Base-by-base conservation (phyloP, 2,888 invertebrate species). In the Heliconius hortense region DNA sequence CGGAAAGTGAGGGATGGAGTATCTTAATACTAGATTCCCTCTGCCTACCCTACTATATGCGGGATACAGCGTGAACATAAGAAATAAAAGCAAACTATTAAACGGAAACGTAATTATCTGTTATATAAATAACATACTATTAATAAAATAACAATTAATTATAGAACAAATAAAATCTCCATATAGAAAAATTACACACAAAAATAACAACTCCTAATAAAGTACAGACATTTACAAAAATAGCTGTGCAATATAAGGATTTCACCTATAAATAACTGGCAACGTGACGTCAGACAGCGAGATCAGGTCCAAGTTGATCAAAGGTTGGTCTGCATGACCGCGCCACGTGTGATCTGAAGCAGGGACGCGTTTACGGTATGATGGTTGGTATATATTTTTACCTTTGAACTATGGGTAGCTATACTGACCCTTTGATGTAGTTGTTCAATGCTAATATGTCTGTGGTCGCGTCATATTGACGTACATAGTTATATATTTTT, bases 301-400 rank as follows among this genome's bases (percentile, higher is more conserved):
- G 78, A 78, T 79, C 80, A 82, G 80, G 76, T 78, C 81, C 82
- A 82, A 79, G 77, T 75, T 82, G 80, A 80, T 82, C 82, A 84
- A 82, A 81, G 80, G 80, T 81, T 78, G 80, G 79, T 79, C 74
- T 78, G 80, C 81, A 35, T 81, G 81, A 82, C 79, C 74, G 78
- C 64, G 35, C 39, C 70, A 53, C 53, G 70, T 15, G 31, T 70
- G 71, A 71, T 60, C 39, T 39, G 59, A 56, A n/a, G 53, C 59
- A 71, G 70, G 70, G 70, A 39, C 70, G n/a, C 39, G 68, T 24
- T 10, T 18, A 68, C 70, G 70, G 24, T 71, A 35, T 71, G 70
- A 71, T 71, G 8, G 56, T 59, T 71, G 70, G 70, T 70, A 70
- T 70, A 70, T 70, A 70, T 70, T 35, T 69, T 69, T 70, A 70